A percentile compares a stretch with the other conserved stretches of the same genome.
Conservation (phyloP, 2,888 invertebrate species). For the Caenorhabditis becei region DNA sequence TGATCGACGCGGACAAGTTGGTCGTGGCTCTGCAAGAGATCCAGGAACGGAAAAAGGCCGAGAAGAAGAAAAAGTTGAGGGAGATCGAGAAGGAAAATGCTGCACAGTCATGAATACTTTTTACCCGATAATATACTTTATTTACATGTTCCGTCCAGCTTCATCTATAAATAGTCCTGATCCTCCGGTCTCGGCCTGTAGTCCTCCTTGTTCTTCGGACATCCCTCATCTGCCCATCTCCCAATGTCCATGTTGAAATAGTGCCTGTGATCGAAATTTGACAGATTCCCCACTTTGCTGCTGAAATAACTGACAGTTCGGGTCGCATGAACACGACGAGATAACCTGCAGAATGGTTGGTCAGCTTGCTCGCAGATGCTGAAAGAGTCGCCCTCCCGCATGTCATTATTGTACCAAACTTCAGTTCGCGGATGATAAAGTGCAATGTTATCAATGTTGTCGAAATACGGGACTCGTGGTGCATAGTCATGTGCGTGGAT, state of each 20-base stretch:
- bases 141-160: not conserved
- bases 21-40: slow-evolving; percentile 61
- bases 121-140: not conserved
- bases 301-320: slow-evolving; percentile 13
- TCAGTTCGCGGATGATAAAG: slow-evolving; percentile 43
- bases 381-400: slow-evolving; percentile 33
- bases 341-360: slow-evolving; percentile 37
- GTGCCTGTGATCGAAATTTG: slow-evolving; percentile 33
- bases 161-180: not conserved
- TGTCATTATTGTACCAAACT: slow-evolving; percentile 56
- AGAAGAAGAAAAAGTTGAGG: slow-evolving; percentile 57
- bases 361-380: slow-evolving; percentile 46
- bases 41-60: slow-evolving; percentile 61
- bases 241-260: slow-evolving; percentile 44
- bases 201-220: slow-evolving; percentile 42
- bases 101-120: not conserved
- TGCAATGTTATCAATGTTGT: slow-evolving; percentile 34
- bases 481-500: slow-evolving; percentile 48
- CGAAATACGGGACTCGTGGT: slow-evolving; percentile 25
- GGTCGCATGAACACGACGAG: not conserved
- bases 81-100: slow-evolving; percentile 43
- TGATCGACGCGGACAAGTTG: slow-evolving; percentile 69
- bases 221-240: slow-evolving; percentile 44
- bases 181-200: slow-evolving; percentile 20
- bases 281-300: slow-evolving; percentile 20